A percentile compares a stretch with the other conserved stretches of the same genome.
phyloP scores from a whole-genome alignment of 2,888 invertebrate genomes.

The Myopa testacea region DNA sequence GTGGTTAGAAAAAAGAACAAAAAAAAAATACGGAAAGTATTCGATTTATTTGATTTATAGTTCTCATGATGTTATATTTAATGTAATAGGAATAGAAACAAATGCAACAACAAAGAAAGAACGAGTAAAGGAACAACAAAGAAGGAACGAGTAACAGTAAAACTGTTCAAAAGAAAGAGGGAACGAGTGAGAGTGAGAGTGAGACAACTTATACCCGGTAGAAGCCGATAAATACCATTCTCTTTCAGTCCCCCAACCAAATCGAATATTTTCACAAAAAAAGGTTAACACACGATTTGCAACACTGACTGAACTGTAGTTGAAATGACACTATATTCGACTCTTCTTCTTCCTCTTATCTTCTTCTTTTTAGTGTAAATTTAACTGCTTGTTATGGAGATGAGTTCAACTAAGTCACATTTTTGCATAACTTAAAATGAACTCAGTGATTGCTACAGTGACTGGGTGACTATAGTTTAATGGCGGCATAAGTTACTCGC shows the following conservation, averaged over 20 bases:
- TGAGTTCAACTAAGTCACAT: slow-evolving; percentile 29
- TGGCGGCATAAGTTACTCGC: too few species aligned
- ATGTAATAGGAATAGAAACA: too few species aligned
- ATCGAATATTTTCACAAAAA: slow-evolving; percentile 41
- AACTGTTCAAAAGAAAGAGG: too few species aligned
- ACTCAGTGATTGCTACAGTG: too few species aligned
- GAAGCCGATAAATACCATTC: neutral
- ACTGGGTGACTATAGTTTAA: too few species aligned
- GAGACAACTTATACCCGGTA: neutral
- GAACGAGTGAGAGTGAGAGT: neutral
- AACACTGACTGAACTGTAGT: slow-evolving; percentile 19
- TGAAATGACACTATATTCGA: neutral
- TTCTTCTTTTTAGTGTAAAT: neutral
- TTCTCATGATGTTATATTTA: too few species aligned
- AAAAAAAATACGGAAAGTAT: too few species aligned
- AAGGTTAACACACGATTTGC: slow-evolving; percentile 43
- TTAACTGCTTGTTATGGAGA: slow-evolving; percentile 18
- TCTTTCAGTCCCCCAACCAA: slow-evolving; percentile 18
- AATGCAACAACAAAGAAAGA: too few species aligned
- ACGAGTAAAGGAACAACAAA: neutral
- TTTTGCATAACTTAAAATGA: too few species aligned
- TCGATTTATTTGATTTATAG: too few species aligned
- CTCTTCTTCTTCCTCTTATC: neutral
- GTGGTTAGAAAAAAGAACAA: too few species aligned
- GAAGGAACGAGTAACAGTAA: neutral